Conservation (phyloP, 2,888 invertebrate genomes). For the Druceiella hillmani region DNA sequence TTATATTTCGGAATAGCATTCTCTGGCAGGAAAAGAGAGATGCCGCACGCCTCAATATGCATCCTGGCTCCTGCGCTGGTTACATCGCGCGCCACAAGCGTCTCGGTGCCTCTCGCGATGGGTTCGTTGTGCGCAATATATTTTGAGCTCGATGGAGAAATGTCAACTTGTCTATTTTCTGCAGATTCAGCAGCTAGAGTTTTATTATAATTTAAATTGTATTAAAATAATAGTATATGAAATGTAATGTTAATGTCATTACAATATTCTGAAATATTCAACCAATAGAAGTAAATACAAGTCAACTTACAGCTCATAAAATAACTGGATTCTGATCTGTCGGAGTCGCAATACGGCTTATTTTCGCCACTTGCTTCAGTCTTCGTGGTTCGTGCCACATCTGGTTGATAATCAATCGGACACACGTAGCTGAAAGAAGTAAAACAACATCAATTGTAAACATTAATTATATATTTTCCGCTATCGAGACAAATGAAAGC, state of each 20-base stretch:
- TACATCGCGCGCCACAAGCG: slow-evolving; percentile 46
- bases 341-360: slow-evolving; percentile 39
- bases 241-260: neutral
- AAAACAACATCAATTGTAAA: neutral
- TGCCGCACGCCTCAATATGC: slow-evolving; percentile 68
- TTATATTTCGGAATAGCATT: slow-evolving; percentile 79
- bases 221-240: neutral
- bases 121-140: slow-evolving; percentile 28
- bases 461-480: neutral
- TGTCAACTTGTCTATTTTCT: slow-evolving; percentile 47
- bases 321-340: slow-evolving; percentile 48
- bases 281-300: slow-evolving; percentile 8
- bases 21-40: slow-evolving; percentile 82
- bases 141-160: slow-evolving; percentile 44
- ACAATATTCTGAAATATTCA: neutral
- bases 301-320: slow-evolving; percentile 48
- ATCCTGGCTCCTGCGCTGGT: slow-evolving; percentile 57
- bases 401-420: slow-evolving; percentile 48
- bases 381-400: slow-evolving; percentile 29
- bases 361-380: slow-evolving; percentile 35
- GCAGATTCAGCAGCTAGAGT: slow-evolving; percentile 38
- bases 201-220: neutral
- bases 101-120: slow-evolving; percentile 30
- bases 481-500: slow-evolving; percentile 19
- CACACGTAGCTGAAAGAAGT: slow-evolving; percentile 38